Conservation (phyloP, 2,797 vertebrate genomes). For the Todus mexicanus region DNA sequence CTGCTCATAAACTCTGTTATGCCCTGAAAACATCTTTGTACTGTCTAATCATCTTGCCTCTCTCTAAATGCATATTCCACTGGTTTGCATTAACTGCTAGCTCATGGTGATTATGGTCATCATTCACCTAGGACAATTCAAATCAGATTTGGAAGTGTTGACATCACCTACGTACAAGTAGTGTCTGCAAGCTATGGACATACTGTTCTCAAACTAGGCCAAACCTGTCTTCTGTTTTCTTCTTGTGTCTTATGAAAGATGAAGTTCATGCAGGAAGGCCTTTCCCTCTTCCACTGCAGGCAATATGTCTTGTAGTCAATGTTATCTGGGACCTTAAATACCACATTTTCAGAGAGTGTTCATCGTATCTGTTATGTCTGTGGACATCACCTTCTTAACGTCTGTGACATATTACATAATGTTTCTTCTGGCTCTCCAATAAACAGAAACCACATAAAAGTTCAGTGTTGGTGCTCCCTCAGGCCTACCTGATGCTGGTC, state of each 20-base stretch:
- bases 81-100: constrained; percentile 57
- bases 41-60: neutral
- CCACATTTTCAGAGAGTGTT: constrained; percentile 1
- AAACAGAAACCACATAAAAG: constrained; percentile 64
- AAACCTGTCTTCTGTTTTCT: neutral
- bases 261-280: neutral
- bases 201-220: neutral
- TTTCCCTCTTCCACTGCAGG: neutral
- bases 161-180: neutral
- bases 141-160: constrained; percentile 17
- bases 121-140: constrained; percentile 32
- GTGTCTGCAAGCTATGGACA: neutral
- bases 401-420: constrained; percentile 51
- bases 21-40: constrained; percentile 32
- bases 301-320: neutral
- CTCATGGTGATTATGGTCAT: constrained; percentile 10
- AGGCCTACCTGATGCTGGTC: neutral
- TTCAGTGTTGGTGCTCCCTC: constrained; percentile 9
- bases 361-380: neutral
- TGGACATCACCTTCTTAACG: constrained; percentile 44
- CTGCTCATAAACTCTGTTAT: constrained; percentile 43
- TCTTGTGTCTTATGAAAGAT: neutral
- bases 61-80: constrained; percentile 1
- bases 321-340: neutral
- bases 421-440: constrained; percentile 62